Conservation (phyloP, 2,113 vertebrate genomes). For the Phoenicopterus ruber region DNA sequence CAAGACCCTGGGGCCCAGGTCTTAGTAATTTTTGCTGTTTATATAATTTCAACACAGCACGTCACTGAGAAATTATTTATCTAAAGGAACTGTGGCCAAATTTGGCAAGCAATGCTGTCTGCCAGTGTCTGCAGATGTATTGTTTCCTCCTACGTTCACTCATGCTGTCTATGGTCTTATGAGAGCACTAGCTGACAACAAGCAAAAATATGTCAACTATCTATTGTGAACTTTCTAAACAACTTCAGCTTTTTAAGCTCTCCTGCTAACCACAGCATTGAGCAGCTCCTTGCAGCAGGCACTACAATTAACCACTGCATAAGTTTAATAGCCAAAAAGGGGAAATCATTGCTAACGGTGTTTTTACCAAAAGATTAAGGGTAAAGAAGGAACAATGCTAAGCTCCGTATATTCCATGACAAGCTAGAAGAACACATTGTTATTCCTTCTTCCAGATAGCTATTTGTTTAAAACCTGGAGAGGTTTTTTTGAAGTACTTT, state of each 20-base stretch:
- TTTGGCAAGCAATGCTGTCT: conserved; percentile 68
- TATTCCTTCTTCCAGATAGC: neutral
- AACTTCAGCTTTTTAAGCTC: neutral
- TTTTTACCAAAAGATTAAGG: neutral
- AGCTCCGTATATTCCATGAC: neutral
- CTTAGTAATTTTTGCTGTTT: conserved; percentile 81
- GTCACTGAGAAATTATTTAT: conserved; percentile 81
- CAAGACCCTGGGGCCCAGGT: conserved; percentile 61
- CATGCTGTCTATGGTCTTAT: conserved; percentile 38
- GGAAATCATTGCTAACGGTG: neutral
- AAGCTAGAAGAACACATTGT: neutral
- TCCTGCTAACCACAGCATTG: neutral
- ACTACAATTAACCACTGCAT: neutral
- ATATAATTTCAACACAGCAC: conserved; percentile 76
- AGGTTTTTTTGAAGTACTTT: neutral
- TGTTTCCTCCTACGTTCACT: conserved; percentile 66
- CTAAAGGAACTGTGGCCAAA: conserved; percentile 74
- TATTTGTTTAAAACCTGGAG: neutral
- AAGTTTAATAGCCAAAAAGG: neutral
- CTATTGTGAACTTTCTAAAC: neutral
- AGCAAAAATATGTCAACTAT: conserved; percentile 35
- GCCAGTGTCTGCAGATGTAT: conserved; percentile 74
- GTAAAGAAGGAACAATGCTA: neutral
- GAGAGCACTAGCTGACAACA: conserved; percentile 41
- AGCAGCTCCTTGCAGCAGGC: neutral